Conservation (phyloP, 2,888 invertebrate species). For the Troides oblongomaculatus region DNA sequence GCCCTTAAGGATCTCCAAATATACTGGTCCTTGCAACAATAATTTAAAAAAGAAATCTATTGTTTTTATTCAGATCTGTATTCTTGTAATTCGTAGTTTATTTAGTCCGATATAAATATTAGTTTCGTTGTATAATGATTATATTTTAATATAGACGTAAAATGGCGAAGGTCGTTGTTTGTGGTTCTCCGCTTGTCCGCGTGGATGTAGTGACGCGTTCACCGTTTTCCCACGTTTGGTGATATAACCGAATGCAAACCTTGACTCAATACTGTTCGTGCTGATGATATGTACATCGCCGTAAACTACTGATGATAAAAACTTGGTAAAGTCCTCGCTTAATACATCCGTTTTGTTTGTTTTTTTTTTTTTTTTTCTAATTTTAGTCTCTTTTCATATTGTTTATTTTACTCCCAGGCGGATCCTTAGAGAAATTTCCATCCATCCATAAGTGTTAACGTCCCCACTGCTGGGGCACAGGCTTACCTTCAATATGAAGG, state of each 20-base stretch:
- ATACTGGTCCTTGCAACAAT: no score
- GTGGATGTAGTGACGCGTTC: not conserved
- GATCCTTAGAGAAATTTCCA: not conserved
- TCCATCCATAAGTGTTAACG: no score
- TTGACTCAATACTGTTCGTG: slow-evolving; percentile 7
- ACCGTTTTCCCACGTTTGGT: slow-evolving; percentile 30
- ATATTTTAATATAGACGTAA: not conserved
- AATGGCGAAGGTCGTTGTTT: not conserved
- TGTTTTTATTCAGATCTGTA: no score
- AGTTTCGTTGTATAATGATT: no score
- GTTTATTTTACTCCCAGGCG: not conserved
- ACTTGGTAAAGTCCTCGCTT: not conserved
- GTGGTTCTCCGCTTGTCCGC: not conserved
- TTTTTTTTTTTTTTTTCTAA: not conserved
- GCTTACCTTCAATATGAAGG: no score
- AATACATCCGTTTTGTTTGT: not conserved
- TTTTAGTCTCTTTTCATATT: not conserved
- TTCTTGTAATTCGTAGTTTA: no score
- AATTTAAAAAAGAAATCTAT: no score
- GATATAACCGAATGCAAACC: slow-evolving; percentile 40
- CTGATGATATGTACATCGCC: no score
- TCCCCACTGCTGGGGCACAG: no score
- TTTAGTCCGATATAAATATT: no score
- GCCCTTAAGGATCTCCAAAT: no score
- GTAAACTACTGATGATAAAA: not conserved